Evolutionary conservation across 2,888 invertebrate genomes (phyloP), one percentile per base, ranked within the genome.

Genomic region (Portevinia maculata): DNA sequence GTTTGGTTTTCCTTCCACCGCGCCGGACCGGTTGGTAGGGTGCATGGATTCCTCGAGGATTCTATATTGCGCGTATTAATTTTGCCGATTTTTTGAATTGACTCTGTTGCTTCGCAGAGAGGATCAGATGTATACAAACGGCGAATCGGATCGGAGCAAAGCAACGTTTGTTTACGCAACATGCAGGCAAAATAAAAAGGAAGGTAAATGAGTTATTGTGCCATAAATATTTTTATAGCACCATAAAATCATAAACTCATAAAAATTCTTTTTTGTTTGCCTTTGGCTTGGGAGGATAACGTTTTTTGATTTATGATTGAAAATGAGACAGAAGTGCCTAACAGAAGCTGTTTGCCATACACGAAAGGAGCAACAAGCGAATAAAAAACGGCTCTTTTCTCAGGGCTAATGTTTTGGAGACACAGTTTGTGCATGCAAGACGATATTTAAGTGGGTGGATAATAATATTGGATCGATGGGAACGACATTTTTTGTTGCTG

Each of bases 181-280:
- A 52, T 75, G 75, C 75, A 50, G 8, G 48, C 76, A 53, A 81
- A 59, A 76, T 70, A 65, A 64, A 69, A 60, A 59, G 46, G 13
- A 53, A 67, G 48, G 75, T 71, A 78, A 78, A 83, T 83, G 78
- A 83, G 71, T 83, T 83, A 83, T 83, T 83, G 62, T 73, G 46
- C 83, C 67, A 83, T 83, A 83, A 83, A 83, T 65, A 83, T 78
- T 71, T 83, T 83, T 83, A 83, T 83, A 60, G 71, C 67, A 13
- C 73, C 60, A 83, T 83, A 83, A 83, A 83, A 83, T 83, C 83
- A 83, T 83, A 83, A 83, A 83, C 78, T 78, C 78, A 73, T 83
- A 83, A 83, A 78, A 83, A 67, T 30, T 21, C 41, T 30, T 52
- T 50, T 53, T 52, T 28, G 19, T 48, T 48, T 65, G 28, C 32